Conservation (phyloP, 2,113 vertebrate species). For the Smithornis capensis region DNA sequence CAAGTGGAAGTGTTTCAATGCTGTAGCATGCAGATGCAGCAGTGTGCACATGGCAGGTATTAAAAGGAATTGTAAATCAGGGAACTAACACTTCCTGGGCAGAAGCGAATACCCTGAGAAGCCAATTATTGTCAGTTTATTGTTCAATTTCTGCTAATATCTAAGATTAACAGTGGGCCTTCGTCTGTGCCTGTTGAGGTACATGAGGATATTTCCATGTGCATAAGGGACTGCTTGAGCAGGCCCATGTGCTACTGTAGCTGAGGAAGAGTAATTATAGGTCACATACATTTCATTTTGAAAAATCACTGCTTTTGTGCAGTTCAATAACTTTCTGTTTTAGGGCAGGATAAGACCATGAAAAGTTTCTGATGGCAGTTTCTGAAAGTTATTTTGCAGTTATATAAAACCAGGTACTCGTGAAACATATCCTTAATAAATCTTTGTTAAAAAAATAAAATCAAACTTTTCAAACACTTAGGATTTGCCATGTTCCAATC, state of each 20-base stretch:
- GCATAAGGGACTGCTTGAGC: neutral
- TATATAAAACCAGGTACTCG: neutral
- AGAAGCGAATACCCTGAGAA: neutral
- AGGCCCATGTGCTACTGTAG: neutral
- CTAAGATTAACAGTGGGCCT: neutral
- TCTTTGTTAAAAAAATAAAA: neutral
- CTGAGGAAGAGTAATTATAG: neutral
- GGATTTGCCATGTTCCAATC: neutral
- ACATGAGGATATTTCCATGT: neutral
- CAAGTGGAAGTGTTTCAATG: neutral
- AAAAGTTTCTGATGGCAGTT: neutral
- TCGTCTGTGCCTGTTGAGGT: neutral
- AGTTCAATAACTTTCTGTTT: conserved; percentile 11
- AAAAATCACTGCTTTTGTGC: conserved; percentile 15
- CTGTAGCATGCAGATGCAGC: neutral
- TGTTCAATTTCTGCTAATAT: conserved; percentile 20
- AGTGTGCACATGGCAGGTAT: neutral
- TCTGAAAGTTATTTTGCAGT: conserved; percentile 12
- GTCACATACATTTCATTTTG: conserved; percentile 20
- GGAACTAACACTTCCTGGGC: neutral
- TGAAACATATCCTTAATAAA: neutral
- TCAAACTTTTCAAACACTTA: neutral
- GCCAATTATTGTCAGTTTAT: conserved; percentile 7
- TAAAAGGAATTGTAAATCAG: conserved; percentile 13
- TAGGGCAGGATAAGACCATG: neutral